These are phyloP conservation scores for Plebejus anna DNA, from an alignment of 2,888 invertebrate species.

Conservation along the genomic window DNA sequence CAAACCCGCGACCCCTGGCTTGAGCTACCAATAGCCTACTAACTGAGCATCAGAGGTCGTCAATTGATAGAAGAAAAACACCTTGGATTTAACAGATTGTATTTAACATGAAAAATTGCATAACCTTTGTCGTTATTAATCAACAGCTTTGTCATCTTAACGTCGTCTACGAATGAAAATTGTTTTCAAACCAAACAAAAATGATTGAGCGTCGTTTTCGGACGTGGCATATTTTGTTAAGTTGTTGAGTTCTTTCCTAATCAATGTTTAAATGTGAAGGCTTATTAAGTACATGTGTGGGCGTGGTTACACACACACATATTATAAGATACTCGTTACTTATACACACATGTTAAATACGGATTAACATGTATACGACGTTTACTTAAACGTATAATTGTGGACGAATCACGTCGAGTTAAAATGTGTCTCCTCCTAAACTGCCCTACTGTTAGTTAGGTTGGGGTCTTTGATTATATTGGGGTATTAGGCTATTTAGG, in stretches of 20 bases:
- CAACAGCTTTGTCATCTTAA: not conserved
- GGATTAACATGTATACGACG: slow-evolving; percentile 40
- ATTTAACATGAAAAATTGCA: not conserved
- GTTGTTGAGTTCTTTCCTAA: slow-evolving; percentile 45
- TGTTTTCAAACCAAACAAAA: slow-evolving; percentile 13
- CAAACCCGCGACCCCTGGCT: too few species aligned
- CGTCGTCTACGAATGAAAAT: not conserved
- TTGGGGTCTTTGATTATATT: too few species aligned
- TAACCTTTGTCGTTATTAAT: slow-evolving; percentile 6
- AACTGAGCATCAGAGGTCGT: too few species aligned
- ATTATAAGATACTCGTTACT: not conserved
- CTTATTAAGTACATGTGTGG: slow-evolving; percentile 49
- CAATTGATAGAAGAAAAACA: not conserved
- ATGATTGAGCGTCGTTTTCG: not conserved
- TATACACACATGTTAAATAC: not conserved
- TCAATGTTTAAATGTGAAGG: slow-evolving; percentile 55
- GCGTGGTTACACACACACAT: slow-evolving; percentile 37
- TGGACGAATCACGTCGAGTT: not conserved
- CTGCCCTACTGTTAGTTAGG: not conserved
- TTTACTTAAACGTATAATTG: slow-evolving; percentile 33
- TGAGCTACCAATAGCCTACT: too few species aligned
- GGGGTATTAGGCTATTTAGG: not conserved
- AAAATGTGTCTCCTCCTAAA: not conserved
- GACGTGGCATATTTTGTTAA: slow-evolving; percentile 20
- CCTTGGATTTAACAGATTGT: not conserved